Conservation (phyloP, 64 coral and sea anemone species). For the Pachyseris speciosa region DNA sequence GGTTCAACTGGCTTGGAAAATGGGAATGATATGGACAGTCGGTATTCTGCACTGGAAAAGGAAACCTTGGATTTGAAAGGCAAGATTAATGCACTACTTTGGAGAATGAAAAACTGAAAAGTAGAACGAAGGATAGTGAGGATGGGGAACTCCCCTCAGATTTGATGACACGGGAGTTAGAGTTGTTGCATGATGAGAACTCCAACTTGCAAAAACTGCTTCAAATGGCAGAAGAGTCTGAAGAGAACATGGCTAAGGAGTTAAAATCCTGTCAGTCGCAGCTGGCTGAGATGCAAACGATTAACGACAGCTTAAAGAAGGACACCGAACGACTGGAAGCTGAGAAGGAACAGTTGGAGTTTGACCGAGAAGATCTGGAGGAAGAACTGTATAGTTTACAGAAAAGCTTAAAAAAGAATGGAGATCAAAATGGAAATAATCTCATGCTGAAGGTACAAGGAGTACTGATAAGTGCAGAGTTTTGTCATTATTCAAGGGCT, state of each 20-base stretch:
- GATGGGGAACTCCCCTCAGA: conserved; percentile 34
- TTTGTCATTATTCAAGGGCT: neutral
- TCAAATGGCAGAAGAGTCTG: conserved; percentile 87
- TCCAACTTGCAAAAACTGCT: conserved; percentile 80
- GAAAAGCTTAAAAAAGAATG: conserved; percentile 24
- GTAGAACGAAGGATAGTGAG: neutral
- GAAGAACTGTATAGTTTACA: conserved; percentile 71
- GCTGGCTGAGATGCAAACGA: conserved; percentile 65
- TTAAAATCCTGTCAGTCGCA: conserved; percentile 56
- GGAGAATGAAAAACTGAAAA: conserved; percentile 70
- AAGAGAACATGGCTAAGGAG: conserved; percentile 80
- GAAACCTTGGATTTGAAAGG: conserved; percentile 56
- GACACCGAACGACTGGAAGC: conserved; percentile 59
- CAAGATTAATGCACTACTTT: conserved; percentile 74
- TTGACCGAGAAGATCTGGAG: conserved; percentile 70
- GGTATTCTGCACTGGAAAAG: conserved; percentile 44
- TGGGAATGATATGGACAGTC: conserved; percentile 12
- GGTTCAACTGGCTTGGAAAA: neutral
- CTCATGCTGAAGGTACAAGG: neutral
- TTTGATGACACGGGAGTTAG: conserved; percentile 51
- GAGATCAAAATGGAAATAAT: conserved; percentile 36
- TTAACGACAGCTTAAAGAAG: conserved; percentile 76
- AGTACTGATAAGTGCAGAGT: neutral
- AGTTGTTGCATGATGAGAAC: conserved; percentile 76
- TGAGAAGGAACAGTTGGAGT: conserved; percentile 59